phyloP scores from a whole-genome alignment of 2,113 vertebrate genomes.

The Leptosomus discolor region DNA sequence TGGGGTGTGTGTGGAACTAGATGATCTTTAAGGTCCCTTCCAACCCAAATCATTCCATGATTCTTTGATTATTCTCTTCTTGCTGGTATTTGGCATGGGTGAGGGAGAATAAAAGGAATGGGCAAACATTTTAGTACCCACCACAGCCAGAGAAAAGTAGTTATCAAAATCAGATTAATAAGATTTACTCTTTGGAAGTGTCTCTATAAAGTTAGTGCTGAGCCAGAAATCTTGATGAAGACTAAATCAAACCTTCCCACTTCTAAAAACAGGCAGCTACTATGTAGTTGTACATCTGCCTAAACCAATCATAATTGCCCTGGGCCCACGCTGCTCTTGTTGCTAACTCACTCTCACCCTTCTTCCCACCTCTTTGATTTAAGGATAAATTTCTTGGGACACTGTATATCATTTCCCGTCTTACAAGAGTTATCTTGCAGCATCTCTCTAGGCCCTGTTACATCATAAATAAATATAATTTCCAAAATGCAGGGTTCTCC shows the following conservation, averaged over 20 bases:
- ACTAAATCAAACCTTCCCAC: background rate
- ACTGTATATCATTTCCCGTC: background rate
- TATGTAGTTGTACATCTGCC: background rate
- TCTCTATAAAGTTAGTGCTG: background rate
- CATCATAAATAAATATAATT: background rate
- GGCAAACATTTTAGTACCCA: background rate
- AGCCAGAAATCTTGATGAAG: background rate
- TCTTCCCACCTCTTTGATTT: background rate
- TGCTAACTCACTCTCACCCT: background rate
- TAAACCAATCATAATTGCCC: background rate
- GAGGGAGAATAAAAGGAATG: background rate
- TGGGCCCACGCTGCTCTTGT: background rate
- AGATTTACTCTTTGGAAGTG: background rate
- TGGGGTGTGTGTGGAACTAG: too few relatives aligned
- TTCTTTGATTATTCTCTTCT: background rate
- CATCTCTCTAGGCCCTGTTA: background rate
- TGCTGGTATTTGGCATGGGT: background rate
- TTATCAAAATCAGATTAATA: background rate
- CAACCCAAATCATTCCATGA: too few relatives aligned
- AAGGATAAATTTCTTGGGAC: background rate
- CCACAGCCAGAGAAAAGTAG: background rate
- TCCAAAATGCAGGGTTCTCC: background rate
- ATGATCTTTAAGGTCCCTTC: too few relatives aligned
- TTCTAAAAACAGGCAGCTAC: background rate
- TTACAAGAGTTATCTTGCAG: background rate